A percentile compares a stretch with the other conserved stretches of the same genome.
Conservation (phyloP, 2,113 vertebrate genomes). For the Oenanthe oenanthe region DNA sequence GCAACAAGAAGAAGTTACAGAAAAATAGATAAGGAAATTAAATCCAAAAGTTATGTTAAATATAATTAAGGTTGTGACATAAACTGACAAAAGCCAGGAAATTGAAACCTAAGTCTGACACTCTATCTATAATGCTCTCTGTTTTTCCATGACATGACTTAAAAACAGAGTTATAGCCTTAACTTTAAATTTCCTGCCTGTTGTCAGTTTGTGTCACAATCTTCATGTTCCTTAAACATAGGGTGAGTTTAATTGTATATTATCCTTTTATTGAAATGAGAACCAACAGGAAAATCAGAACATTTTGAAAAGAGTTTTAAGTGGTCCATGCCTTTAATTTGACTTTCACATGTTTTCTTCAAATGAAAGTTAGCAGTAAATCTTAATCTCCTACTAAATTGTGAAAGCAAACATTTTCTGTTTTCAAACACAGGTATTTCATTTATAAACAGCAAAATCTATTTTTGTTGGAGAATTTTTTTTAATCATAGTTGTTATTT, state of each 20-base stretch:
- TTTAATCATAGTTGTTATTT: neutral
- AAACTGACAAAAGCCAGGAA: conserved; percentile 56
- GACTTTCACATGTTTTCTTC: neutral
- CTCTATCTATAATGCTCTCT: neutral
- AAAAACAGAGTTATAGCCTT: conserved; percentile 13
- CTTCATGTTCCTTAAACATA: neutral
- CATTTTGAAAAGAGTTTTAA: neutral
- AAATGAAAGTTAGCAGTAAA: neutral
- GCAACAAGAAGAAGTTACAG: neutral
- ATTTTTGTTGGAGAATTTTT: neutral
- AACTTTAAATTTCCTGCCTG: conserved; percentile 47
- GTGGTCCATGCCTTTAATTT: neutral
- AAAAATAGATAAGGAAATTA: conserved; percentile 26
- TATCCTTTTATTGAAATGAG: neutral
- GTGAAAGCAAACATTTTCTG: neutral
- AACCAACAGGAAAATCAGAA: neutral
- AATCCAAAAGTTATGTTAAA: conserved; percentile 22
- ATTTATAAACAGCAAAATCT: neutral
- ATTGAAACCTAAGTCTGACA: conserved; percentile 40
- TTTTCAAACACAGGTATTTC: neutral
- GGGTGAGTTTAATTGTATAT: neutral
- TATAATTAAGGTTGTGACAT: neutral
- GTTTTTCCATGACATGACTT: conserved; percentile 24
- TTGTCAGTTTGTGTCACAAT: neutral
- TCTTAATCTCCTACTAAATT: neutral